These are phyloP conservation scores for Glaucidium brasilianum DNA, from an alignment of 2,113 vertebrate genomes.

Conservation along the genomic window DNA sequence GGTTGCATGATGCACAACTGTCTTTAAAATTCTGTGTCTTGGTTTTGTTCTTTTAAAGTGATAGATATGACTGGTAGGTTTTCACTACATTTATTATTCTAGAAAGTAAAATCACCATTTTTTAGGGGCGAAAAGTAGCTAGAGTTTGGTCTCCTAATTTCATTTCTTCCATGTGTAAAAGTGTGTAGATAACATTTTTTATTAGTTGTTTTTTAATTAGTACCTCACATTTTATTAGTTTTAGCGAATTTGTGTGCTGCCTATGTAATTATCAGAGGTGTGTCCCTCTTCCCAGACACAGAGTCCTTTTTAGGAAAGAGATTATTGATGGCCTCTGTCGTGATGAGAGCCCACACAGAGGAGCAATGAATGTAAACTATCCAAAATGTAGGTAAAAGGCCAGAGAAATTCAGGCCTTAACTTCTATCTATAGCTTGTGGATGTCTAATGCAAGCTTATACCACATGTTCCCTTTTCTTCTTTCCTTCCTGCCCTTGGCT, in stretches of 20 bases:
- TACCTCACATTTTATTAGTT: background rate
- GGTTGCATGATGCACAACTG: background rate
- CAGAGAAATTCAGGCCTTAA: background rate
- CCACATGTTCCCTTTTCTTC: constrained; percentile 1
- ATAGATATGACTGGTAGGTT: background rate
- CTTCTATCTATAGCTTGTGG: background rate
- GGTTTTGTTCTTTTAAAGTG: background rate
- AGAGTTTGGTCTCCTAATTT: background rate
- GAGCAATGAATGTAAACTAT: background rate
- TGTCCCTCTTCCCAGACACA: background rate
- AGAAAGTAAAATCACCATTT: background rate
- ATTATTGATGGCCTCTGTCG: background rate
- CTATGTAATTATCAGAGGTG: background rate
- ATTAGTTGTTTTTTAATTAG: background rate
- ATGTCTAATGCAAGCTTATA: background rate
- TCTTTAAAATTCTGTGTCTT: background rate
- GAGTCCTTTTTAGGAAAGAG: background rate
- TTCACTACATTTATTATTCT: background rate
- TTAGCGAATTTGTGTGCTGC: background rate
- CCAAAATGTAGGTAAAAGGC: background rate
- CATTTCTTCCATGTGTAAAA: background rate
- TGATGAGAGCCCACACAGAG: background rate
- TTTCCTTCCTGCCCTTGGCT: background rate
- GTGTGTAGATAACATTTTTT: background rate
- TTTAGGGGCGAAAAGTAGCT: background rate